A percentile compares a stretch with the other conserved stretches of the same genome.
These are phyloP conservation scores for Eurytoma adleriae DNA, from an alignment of 2,888 invertebrate species.

Conservation along the genomic window DNA sequence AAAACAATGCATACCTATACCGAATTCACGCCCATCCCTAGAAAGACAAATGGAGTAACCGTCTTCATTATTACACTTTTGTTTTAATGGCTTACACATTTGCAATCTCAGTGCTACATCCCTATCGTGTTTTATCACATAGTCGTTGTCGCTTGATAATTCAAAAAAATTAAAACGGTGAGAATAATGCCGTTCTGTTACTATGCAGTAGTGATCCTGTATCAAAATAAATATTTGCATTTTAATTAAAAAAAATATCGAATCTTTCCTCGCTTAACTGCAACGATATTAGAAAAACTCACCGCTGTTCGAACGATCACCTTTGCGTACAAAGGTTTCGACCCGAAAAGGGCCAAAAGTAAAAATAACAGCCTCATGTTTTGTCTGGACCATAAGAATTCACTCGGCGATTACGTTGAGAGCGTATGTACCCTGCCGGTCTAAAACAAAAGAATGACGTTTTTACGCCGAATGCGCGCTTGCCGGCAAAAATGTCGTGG, in stretches of 20 bases:
- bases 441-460: background rate
- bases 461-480: background rate
- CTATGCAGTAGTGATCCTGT: conserved; percentile 16
- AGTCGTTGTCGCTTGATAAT: conserved; percentile 50
- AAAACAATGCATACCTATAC: conserved; percentile 64
- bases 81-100: conserved; percentile 63
- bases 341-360: conserved; percentile 11
- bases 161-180: conserved; percentile 18
- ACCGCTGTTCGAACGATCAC: background rate
- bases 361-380: conserved; percentile 39
- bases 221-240: background rate
- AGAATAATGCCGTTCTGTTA: background rate
- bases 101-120: conserved; percentile 60
- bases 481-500: background rate
- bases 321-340: background rate
- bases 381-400: background rate
- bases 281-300: background rate
- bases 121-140: conserved; percentile 45
- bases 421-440: background rate
- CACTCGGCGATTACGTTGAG: background rate
- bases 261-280: background rate
- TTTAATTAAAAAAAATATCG: background rate
- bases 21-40: conserved; percentile 62
- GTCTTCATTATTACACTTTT: conserved; percentile 62
- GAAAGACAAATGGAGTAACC: conserved; percentile 66